phyloP scores from a whole-genome alignment of 2,888 invertebrate species.

The Timandra comae region DNA sequence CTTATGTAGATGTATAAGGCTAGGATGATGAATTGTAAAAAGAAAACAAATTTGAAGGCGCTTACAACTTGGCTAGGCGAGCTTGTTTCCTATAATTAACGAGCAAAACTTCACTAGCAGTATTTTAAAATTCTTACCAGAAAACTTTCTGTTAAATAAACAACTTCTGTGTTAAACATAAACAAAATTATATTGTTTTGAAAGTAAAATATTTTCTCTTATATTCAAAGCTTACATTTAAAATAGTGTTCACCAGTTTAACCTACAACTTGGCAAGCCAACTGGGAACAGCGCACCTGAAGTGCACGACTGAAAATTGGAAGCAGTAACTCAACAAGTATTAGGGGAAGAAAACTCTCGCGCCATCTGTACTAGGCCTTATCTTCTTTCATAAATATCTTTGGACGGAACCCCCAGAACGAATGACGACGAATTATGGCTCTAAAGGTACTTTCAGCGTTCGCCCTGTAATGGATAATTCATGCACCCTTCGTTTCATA shows the following conservation, averaged over 20 bases:
- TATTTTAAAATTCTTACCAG: too few relatives aligned
- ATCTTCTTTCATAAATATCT: constrained; percentile 70
- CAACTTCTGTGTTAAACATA: too few relatives aligned
- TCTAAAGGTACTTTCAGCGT: constrained; percentile 57
- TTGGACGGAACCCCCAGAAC: constrained; percentile 49
- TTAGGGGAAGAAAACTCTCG: constrained; percentile 71
- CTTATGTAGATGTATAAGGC: too few relatives aligned
- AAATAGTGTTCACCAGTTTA: constrained; percentile 25
- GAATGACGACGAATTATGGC: constrained; percentile 66
- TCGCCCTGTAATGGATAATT: constrained; percentile 66
- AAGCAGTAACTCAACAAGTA: constrained; percentile 75
- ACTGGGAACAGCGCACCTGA: constrained; percentile 49
- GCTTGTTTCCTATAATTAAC: too few relatives aligned
- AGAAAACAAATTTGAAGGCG: too few relatives aligned
- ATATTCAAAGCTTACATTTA: not conserved
- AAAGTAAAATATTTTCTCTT: not conserved
- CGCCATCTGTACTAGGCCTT: constrained; percentile 75
- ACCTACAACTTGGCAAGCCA: constrained; percentile 9
- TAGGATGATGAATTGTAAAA: too few relatives aligned
- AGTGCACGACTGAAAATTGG: constrained; percentile 70
- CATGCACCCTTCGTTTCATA: constrained; percentile 68
- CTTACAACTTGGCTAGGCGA: too few relatives aligned
- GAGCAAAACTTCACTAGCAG: too few relatives aligned
- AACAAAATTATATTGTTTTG: too few relatives aligned
- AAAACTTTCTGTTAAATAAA: too few relatives aligned